Conservation (phyloP, 2,888 invertebrate species). For the Liodrosophila aerea region DNA sequence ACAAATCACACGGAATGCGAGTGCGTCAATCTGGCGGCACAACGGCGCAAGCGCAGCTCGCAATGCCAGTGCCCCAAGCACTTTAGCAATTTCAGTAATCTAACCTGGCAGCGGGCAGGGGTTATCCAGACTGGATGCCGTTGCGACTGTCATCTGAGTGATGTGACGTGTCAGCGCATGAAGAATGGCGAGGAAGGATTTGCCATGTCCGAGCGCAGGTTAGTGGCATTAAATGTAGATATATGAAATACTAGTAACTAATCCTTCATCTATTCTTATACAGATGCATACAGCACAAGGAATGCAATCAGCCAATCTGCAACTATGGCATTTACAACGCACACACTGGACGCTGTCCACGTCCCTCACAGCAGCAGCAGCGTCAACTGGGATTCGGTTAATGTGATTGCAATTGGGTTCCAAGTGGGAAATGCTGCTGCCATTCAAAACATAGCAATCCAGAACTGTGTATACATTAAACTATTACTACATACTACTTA, state of each 20-base stretch:
- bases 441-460: slow-evolving; percentile 39
- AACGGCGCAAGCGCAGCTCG: slow-evolving; percentile 51
- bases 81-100: slow-evolving; percentile 78
- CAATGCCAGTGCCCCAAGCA: slow-evolving; percentile 76
- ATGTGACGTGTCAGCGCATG: slow-evolving; percentile 85
- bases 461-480: slow-evolving; percentile 63
- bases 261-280: background rate
- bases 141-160: slow-evolving; percentile 86
- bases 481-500: slow-evolving; percentile 27
- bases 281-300: slow-evolving; percentile 78
- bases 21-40: slow-evolving; percentile 60
- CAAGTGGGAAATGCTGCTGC: slow-evolving; percentile 18
- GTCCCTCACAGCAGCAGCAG: slow-evolving; percentile 35
- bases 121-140: slow-evolving; percentile 82
- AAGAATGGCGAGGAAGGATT: slow-evolving; percentile 87
- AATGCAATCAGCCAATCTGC: slow-evolving; percentile 78
- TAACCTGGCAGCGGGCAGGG: slow-evolving; percentile 15
- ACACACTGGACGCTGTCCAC: slow-evolving; percentile 81
- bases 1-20: slow-evolving; percentile 81
- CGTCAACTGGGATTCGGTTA: slow-evolving; percentile 68
- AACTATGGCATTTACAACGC: slow-evolving; percentile 76
- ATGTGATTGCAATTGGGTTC: slow-evolving; percentile 8
- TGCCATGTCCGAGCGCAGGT: slow-evolving; percentile 86
- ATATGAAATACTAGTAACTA: too few species aligned
- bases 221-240: too few species aligned